A percentile compares a stretch with the other conserved stretches of the same genome.
phyloP scores from a whole-genome alignment of 2,797 vertebrate genomes.

The Mastacembelus armatus region DNA sequence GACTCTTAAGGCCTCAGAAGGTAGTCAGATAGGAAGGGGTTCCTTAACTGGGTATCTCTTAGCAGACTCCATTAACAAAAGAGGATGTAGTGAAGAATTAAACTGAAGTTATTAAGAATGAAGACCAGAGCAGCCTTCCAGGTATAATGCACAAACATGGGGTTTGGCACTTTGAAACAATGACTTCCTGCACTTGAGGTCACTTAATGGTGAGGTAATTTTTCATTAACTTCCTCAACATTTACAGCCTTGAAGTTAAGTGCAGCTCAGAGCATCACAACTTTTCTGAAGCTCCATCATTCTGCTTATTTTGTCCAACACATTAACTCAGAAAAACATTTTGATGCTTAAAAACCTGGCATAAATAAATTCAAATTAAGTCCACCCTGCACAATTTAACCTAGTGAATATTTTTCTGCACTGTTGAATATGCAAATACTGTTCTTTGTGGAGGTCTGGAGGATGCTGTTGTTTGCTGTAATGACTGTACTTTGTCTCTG shows the following conservation, averaged over 20 bases:
- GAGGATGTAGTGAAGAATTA: conserved; percentile 29
- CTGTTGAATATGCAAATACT: neutral
- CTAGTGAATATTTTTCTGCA: conserved; percentile 1
- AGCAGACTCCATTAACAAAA: conserved; percentile 59
- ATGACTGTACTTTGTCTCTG: conserved; percentile 50
- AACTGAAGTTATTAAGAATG: conserved; percentile 30
- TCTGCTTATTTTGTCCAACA: too few species aligned
- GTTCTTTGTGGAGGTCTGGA: conserved; percentile 19
- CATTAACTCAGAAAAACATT: too few species aligned
- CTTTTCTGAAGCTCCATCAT: too few species aligned
- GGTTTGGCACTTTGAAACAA: conserved; percentile 1
- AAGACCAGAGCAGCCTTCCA: conserved; percentile 12
- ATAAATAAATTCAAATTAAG: too few species aligned
- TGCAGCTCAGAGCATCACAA: conserved; percentile 18
- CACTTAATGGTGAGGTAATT: conserved; percentile 39
- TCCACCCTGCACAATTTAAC: neutral
- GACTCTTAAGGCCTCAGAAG: conserved; percentile 22
- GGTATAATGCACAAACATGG: conserved; percentile 27
- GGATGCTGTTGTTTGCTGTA: conserved; percentile 1
- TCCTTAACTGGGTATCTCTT: conserved; percentile 27
- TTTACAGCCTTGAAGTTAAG: conserved; percentile 32
- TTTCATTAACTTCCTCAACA: conserved; percentile 44
- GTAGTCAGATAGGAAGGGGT: neutral
- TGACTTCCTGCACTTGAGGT: conserved; percentile 42
- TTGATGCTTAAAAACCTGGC: too few species aligned